Percentiles rank a stretch among this genome's conserved stretches.
These are phyloP conservation scores for Riparia riparia DNA, from an alignment of 2,113 vertebrate genomes.

Conservation along the genomic window DNA sequence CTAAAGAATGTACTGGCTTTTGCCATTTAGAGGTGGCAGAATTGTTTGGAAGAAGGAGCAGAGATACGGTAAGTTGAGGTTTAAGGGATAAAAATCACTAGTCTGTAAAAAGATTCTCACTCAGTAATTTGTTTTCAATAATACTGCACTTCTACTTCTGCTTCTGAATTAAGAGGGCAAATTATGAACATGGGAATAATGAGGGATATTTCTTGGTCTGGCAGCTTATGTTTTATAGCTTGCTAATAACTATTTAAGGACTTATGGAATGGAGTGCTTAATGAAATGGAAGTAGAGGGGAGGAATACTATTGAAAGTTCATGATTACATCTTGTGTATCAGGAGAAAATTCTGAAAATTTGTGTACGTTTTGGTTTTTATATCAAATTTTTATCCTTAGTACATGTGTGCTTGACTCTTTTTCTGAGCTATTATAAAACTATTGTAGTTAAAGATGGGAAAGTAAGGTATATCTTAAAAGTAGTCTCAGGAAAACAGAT, in stretches of 20 bases:
- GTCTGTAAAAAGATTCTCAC: not conserved
- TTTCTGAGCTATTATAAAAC: not conserved
- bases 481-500: not conserved
- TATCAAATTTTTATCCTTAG: not conserved
- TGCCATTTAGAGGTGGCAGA: not conserved
- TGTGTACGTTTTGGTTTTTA: not conserved
- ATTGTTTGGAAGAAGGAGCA: rapidly evolving
- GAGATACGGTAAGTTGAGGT: not conserved
- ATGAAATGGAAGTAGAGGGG: not conserved
- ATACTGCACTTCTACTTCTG: not conserved
- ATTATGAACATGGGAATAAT: not conserved
- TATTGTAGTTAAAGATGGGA: not conserved
- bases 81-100: not conserved
- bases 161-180: not conserved
- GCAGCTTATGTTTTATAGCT: not conserved
- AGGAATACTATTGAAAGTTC: not conserved
- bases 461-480: not conserved
- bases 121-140: not conserved
- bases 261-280: not conserved
- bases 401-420: not conserved
- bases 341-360: not conserved
- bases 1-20: not conserved
- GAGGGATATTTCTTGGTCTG: not conserved
- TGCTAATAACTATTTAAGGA: not conserved
- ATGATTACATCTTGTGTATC: not conserved